phyloP scores from a whole-genome alignment of 2,888 invertebrate genomes.

The Hemithea aestivaria region DNA sequence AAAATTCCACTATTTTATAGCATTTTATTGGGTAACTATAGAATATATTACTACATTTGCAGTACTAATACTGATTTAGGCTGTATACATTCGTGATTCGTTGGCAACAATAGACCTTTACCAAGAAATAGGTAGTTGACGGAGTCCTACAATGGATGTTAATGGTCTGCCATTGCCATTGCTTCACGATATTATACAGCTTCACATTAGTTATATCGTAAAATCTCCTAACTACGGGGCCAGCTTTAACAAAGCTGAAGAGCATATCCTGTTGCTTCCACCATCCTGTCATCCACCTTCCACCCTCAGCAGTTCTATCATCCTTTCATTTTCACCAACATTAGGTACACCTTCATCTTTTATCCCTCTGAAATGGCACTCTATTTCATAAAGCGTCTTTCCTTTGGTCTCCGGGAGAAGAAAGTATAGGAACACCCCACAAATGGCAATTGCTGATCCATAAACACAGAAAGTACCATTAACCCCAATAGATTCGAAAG shows the following conservation, averaged over 20 bases:
- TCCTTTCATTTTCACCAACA: constrained; percentile 50
- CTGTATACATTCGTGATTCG: too few relatives aligned
- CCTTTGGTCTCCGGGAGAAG: constrained; percentile 85
- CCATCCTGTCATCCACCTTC: constrained; percentile 56
- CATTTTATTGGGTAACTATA: too few relatives aligned
- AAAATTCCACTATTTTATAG: too few relatives aligned
- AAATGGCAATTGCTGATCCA: constrained; percentile 73
- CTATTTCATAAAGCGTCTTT: constrained; percentile 83
- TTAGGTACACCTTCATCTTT: constrained; percentile 29
- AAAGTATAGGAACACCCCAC: constrained; percentile 77
- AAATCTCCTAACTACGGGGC: constrained; percentile 40
- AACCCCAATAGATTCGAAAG: constrained; percentile 74
- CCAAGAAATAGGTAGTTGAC: too few relatives aligned
- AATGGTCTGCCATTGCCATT: too few relatives aligned
- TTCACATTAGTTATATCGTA: constrained; percentile 11
- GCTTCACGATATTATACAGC: too few relatives aligned
- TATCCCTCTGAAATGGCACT: constrained; percentile 72
- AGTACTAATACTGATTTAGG: too few relatives aligned
- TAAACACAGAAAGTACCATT: constrained; percentile 81
- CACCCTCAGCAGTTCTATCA: constrained; percentile 59
- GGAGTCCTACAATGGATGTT: too few relatives aligned
- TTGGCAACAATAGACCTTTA: too few relatives aligned
- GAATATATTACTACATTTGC: too few relatives aligned
- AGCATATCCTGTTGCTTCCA: constrained; percentile 42
- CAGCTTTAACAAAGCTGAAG: constrained; percentile 43